These are phyloP conservation scores for Spodoptera littoralis DNA, from an alignment of 2,888 invertebrate genomes.

Conservation along the genomic window DNA sequence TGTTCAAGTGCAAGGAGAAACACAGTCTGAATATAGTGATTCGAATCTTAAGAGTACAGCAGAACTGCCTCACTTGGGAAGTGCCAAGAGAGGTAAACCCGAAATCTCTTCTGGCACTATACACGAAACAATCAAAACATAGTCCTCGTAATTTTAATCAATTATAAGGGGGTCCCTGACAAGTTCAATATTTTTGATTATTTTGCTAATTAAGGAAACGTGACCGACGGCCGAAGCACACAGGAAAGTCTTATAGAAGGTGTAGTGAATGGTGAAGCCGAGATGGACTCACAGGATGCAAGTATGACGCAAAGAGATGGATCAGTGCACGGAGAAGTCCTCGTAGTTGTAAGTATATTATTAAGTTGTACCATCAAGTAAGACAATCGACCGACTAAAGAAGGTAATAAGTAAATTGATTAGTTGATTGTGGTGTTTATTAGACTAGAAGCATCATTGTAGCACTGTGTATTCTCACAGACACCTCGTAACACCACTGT, in stretches of 20 bases:
- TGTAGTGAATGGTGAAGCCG: conserved; percentile 83
- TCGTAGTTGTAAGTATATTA: conserved; percentile 84
- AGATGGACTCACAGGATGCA: conserved; percentile 85
- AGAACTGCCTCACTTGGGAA: conserved; percentile 77
- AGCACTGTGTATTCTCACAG: conserved; percentile 82
- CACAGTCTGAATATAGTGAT: conserved; percentile 80
- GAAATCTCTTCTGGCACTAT: conserved; percentile 83
- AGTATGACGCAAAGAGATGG: conserved; percentile 79
- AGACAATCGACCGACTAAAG: conserved; percentile 69
- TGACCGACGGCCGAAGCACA: conserved; percentile 80
- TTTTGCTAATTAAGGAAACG: conserved; percentile 88
- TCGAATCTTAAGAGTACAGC: conserved; percentile 77
- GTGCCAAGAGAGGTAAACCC: conserved; percentile 82
- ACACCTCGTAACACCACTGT: conserved; percentile 82
- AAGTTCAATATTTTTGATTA: conserved; percentile 87
- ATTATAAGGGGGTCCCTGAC: conserved; percentile 83
- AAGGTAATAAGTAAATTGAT: conserved; percentile 83
- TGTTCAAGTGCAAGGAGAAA: conserved; percentile 85
- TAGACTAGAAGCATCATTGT: conserved; percentile 84
- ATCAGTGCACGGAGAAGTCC: conserved; percentile 78
- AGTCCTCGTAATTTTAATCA: conserved; percentile 72
- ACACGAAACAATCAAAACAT: conserved; percentile 81
- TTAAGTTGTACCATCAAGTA: conserved; percentile 69
- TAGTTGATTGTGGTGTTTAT: conserved; percentile 83
- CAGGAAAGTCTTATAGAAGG: conserved; percentile 87